These are phyloP conservation scores for Condylostylus longicornis DNA, from an alignment of 1,140 invertebrate genomes.

Conservation along the genomic window DNA sequence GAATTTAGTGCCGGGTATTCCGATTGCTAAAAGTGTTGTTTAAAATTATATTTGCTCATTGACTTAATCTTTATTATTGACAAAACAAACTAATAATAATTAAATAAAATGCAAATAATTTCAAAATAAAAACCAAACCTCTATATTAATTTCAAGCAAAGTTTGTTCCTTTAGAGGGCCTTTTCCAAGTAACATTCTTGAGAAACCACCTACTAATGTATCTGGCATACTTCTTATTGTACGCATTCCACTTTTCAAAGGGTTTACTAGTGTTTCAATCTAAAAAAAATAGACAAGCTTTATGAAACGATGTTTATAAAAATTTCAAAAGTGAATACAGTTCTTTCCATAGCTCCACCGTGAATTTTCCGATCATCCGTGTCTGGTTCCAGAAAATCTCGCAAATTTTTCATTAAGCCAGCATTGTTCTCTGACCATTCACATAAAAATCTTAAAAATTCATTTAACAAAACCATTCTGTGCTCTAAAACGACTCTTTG, in stretches of 20 bases:
- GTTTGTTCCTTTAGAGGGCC: slow-evolving; percentile 15
- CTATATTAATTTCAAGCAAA: slow-evolving; percentile 40
- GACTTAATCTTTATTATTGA: background rate
- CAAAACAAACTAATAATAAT: background rate
- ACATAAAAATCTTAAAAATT: slow-evolving; percentile 60
- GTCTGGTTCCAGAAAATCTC: slow-evolving; percentile 64
- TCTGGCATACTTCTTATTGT: slow-evolving; percentile 69
- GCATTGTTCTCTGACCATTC: slow-evolving; percentile 46
- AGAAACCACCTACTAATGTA: slow-evolving; percentile 58
- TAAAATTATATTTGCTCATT: background rate
- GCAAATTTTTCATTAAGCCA: slow-evolving; percentile 50
- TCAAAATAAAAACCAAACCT: slow-evolving; percentile 19
- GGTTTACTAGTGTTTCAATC: slow-evolving; percentile 66
- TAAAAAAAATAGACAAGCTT: slow-evolving; percentile 30
- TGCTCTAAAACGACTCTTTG: slow-evolving; percentile 74
- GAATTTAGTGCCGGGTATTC: slow-evolving; percentile 6
- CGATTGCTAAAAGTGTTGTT: slow-evolving; percentile 1
- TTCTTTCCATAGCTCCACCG: slow-evolving; percentile 41
- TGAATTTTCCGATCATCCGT: slow-evolving; percentile 55
- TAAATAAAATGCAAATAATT: background rate
- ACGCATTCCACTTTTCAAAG: slow-evolving; percentile 64
- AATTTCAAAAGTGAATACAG: slow-evolving; percentile 30
- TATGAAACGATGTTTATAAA: slow-evolving; percentile 5
- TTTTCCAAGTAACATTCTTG: slow-evolving; percentile 35
- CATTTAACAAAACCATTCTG: slow-evolving; percentile 69